These are phyloP conservation scores for Tryphoninae sp. DNA, from an alignment of 2,888 invertebrate species.

Conservation along the genomic window DNA sequence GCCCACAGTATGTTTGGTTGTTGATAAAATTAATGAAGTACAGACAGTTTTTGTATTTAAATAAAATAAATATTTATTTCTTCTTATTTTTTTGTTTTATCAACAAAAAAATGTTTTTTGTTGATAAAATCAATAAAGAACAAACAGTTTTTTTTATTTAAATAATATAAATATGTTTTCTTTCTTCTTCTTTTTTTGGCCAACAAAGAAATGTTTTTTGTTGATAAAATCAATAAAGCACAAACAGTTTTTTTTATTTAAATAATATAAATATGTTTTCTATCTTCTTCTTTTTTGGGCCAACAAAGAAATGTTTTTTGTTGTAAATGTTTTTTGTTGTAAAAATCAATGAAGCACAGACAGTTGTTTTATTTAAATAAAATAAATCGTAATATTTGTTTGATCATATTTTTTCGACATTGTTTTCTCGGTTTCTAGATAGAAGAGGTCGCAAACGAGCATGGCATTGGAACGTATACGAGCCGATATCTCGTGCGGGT, in stretches of 20 bases:
- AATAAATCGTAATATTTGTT: not conserved
- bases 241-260: not conserved
- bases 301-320: not conserved
- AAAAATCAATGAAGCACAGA: not conserved
- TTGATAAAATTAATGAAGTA: not conserved
- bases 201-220: not conserved
- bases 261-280: not conserved
- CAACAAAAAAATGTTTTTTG: too few relatives aligned
- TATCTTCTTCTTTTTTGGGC: not conserved
- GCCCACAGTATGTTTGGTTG: not conserved
- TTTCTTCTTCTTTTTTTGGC: not conserved
- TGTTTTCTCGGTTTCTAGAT: not conserved
- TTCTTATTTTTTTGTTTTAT: too few relatives aligned
- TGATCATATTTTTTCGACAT: not conserved
- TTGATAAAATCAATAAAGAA: too few relatives aligned
- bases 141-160: too few relatives aligned
- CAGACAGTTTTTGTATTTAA: too few relatives aligned
- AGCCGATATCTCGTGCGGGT: not conserved
- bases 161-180: too few relatives aligned
- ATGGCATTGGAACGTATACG: constrained; percentile 11
- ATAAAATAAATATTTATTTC: too few relatives aligned
- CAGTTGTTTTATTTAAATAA: not conserved
- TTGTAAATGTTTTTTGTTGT: too few relatives aligned
- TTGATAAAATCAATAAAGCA: not conserved
- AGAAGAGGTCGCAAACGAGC: not conserved